Conservation (phyloP, 2,113 vertebrate species). For the Nansenia antarctica region DNA sequence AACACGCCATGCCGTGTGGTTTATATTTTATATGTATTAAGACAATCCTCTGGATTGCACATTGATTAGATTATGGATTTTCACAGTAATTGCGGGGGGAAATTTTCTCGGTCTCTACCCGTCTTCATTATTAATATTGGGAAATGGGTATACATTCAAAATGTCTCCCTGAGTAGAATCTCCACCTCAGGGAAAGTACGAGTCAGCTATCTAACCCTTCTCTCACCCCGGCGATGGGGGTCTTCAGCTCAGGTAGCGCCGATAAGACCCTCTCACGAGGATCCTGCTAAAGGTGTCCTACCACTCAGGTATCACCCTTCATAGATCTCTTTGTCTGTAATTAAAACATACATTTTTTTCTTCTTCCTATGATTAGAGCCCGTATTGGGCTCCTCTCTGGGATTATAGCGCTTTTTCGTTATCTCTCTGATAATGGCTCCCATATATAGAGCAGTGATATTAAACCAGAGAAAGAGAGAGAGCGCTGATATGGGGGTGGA, state of each 20-base stretch:
- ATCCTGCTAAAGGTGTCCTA: conserved; percentile 42
- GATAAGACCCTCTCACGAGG: conserved; percentile 49
- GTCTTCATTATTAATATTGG: conserved; percentile 79
- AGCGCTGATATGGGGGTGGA: not conserved
- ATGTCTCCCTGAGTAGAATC: conserved; percentile 59
- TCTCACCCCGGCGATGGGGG: conserved; percentile 27
- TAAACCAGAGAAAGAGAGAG: conserved; percentile 45
- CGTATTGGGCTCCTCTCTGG: conserved; percentile 65
- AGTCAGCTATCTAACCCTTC: conserved; percentile 37
- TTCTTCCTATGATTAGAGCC: conserved; percentile 69
- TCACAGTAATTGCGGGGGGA: conserved; percentile 76
- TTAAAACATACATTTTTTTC: conserved; percentile 75
- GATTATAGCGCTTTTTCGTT: conserved; percentile 73
- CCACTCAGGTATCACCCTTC: conserved; percentile 51
- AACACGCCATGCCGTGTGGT: conserved; percentile 50
- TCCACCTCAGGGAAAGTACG: conserved; percentile 50
- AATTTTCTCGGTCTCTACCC: conserved; percentile 68
- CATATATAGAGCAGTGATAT: conserved; percentile 57
- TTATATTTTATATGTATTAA: conserved; percentile 76
- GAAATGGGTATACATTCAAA: conserved; percentile 70
- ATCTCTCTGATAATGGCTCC: conserved; percentile 66
- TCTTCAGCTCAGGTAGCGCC: conserved; percentile 43
- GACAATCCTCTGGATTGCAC: conserved; percentile 78
- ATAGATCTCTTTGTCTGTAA: conserved; percentile 65
- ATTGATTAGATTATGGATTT: conserved; percentile 82